Evolutionary conservation across 1,140 invertebrate genomes (phyloP).

Genomic region (Halictus rubicundus): DNA sequence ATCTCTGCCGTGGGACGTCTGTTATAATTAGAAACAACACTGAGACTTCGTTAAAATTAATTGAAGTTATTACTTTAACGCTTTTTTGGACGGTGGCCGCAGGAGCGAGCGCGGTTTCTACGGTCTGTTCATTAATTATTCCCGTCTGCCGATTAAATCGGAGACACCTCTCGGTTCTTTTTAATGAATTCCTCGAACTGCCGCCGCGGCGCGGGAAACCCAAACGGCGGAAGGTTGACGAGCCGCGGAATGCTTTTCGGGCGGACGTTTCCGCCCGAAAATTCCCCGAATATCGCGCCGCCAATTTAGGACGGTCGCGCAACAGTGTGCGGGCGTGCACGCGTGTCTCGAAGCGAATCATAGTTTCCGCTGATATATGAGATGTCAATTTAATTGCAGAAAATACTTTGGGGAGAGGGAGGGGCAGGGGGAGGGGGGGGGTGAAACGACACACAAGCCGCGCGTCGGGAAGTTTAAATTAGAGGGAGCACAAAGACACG

Average conservation of each 20-base stretch:
- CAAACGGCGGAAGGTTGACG: conserved; percentile 44
- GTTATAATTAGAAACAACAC: no score
- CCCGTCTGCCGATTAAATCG: neutral
- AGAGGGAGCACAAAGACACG: conserved; percentile 37
- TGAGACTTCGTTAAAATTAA: no score
- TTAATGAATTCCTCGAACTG: neutral
- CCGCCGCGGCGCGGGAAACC: neutral
- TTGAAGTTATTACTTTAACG: no score
- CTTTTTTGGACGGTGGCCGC: no score
- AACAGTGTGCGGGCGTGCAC: neutral
- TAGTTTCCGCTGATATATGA: conserved; percentile 64
- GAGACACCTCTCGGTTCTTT: neutral
- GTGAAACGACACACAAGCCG: neutral
- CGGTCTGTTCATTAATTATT: neutral
- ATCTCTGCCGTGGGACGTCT: no score
- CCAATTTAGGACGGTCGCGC: conserved; percentile 47
- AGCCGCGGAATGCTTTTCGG: conserved; percentile 55
- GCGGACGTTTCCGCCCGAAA: conserved; percentile 53
- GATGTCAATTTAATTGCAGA: conserved; percentile 65
- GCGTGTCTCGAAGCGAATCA: conserved; percentile 17
- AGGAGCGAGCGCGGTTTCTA: neutral
- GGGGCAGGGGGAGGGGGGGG: no score
- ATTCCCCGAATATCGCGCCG: conserved; percentile 46
- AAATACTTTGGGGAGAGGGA: conserved; percentile 10
- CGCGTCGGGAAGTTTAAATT: conserved; percentile 43